phyloP scores from a whole-genome alignment of 2,797 vertebrate genomes.

The Borostomias antarcticus region DNA sequence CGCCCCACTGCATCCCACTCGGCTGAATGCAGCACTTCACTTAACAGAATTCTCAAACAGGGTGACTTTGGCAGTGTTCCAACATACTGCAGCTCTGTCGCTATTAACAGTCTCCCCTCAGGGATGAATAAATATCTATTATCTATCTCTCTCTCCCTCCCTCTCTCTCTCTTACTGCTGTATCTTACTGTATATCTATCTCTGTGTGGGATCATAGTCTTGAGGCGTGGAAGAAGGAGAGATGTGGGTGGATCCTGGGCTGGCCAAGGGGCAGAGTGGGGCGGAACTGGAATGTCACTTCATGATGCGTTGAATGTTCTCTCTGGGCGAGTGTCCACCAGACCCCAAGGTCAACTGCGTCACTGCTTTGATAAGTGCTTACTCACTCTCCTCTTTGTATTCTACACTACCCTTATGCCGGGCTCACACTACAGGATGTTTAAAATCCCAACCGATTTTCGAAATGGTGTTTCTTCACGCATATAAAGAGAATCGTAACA shows the following conservation, averaged over 20 bases:
- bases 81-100: background rate
- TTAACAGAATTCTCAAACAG: background rate
- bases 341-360: slow-evolving; percentile 1
- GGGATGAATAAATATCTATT: background rate
- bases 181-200: too few species aligned
- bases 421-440: too few species aligned
- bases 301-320: background rate
- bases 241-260: too few species aligned
- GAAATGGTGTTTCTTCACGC: too few species aligned
- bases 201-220: too few species aligned
- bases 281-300: background rate
- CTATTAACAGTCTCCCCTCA: background rate
- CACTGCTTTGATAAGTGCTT: background rate
- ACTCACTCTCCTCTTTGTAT: background rate
- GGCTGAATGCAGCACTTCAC: background rate
- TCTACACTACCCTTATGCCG: background rate
- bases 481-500: too few species aligned
- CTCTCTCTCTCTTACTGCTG: too few species aligned
- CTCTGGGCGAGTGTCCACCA: background rate
- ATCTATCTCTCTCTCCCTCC: too few species aligned
- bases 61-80: background rate
- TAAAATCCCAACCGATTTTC: background rate
- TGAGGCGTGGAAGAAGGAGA: too few species aligned
- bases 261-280: background rate
- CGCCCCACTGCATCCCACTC: too few species aligned